Evolutionary conservation across 64 coral and sea anemone species (phyloP), one percentile per base, ranked within the genome.

Genomic region (Montipora foliosa): DNA sequence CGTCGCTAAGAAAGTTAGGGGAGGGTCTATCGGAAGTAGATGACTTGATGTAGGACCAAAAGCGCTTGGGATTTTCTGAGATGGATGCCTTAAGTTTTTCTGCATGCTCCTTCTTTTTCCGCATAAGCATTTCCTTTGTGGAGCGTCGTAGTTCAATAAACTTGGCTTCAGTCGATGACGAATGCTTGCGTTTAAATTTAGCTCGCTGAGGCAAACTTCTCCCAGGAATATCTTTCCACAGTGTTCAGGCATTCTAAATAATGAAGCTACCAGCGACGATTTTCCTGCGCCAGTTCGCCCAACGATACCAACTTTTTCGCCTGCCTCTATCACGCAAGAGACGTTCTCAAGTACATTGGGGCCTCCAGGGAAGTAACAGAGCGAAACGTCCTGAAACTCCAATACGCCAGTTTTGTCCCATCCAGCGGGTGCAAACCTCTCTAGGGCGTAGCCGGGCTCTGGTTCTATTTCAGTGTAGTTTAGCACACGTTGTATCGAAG

Each of bases 231-330:
- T 49, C 47, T 80, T 11, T 5, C 92, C 92, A 74, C 79, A 29
- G 4, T 82, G 81, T 19, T 93, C 72, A 14, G 91, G 91, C 91
- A 93, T 93, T 8, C 91, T 82, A 17, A 87, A 87, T 22, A 93
- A 69, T 1, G 91, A 74, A 6, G 91, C 82, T 0, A 93, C 53
- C 7, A 93, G 47, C 13, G 81, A 87, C 17, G 91, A 93, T 55
- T 93, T 93, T 45, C 91, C 91, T 21, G 91, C 91, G 59, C 91
- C 91, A 3, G 91, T 93, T 46, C 91, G 49, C 3, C 91, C 91
- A 64, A 60, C 91, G 8, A 93, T 88, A 10, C 92, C 92, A 4
- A 89, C 61, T 49, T 89, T 94, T 2, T 94, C 82, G 49, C 80
- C 68, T 12, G 72, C 50, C 6, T n/a, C 9, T 22, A 94, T 12